A percentile compares a stretch with the other conserved stretches of the same genome.
phyloP scores from a whole-genome alignment of 2,888 invertebrate species.

The Busseola fusca region DNA sequence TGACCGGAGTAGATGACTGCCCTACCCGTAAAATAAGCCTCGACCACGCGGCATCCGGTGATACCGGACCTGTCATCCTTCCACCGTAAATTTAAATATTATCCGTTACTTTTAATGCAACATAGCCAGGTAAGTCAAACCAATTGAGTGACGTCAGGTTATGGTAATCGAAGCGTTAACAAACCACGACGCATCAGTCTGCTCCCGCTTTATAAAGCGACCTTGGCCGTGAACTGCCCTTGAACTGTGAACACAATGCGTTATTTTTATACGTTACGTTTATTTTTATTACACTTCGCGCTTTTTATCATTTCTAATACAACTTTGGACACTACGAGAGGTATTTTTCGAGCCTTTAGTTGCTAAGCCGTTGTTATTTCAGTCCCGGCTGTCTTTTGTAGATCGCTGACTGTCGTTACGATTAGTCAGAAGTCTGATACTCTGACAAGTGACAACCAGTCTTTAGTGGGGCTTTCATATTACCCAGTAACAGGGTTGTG shows the following conservation, averaged over 20 bases:
- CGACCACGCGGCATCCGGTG: no score
- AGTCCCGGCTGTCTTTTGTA: not conserved
- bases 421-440: not conserved
- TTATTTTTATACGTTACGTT: conserved; percentile 19
- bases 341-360: not conserved
- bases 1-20: no score
- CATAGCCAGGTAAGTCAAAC: not conserved
- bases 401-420: not conserved
- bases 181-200: conserved; percentile 8
- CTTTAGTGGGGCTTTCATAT: not conserved
- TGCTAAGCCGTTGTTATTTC: not conserved
- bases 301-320: not conserved
- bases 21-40: no score
- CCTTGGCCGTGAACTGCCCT: conserved; percentile 45
- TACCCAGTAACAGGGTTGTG: not conserved
- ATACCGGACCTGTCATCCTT: no score
- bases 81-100: no score
- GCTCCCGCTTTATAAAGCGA: conserved; percentile 19
- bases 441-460: not conserved
- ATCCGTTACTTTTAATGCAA: no score
- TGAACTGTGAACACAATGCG: conserved; percentile 43
- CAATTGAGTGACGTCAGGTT: conserved; percentile 15
- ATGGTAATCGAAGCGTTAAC: conserved; percentile 24
- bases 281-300: conserved; percentile 8
- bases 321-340: not conserved